phyloP scores from a whole-genome alignment of 1,140 invertebrate genomes.

The Musca vetustissima region DNA sequence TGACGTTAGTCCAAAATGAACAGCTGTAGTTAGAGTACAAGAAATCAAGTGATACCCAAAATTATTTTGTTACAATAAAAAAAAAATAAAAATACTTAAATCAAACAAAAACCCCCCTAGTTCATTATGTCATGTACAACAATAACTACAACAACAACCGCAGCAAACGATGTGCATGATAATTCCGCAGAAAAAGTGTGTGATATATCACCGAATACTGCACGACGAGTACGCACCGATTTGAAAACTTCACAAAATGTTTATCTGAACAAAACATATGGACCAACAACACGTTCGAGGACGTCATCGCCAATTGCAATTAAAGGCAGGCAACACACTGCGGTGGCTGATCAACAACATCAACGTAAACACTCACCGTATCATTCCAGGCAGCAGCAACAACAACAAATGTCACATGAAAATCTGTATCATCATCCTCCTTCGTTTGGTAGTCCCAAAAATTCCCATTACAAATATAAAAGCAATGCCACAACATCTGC shows the following conservation, averaged over 20 bases:
- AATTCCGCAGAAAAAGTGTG: too few relatives aligned
- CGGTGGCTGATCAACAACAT: constrained; percentile 19
- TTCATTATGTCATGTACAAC: constrained; percentile 11
- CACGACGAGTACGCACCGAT: constrained; percentile 54
- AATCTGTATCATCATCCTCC: neutral
- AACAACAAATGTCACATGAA: neutral
- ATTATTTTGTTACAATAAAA: neutral
- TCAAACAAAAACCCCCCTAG: too few relatives aligned
- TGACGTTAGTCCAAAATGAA: constrained; percentile 14
- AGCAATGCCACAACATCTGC: neutral
- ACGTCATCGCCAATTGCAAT: constrained; percentile 42
- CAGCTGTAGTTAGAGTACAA: constrained; percentile 11
- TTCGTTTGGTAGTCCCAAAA: too few relatives aligned
- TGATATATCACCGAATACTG: constrained; percentile 54
- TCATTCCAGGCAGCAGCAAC: neutral
- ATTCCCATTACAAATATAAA: neutral
- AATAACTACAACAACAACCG: constrained; percentile 15
- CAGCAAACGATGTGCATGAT: constrained; percentile 18
- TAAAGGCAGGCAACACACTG: constrained; percentile 29
- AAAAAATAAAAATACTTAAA: neutral
- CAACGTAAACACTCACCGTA: constrained; percentile 7
- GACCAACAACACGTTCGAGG: constrained; percentile 29
- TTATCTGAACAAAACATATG: constrained; percentile 31
- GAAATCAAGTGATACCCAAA: neutral
- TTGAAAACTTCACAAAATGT: constrained; percentile 51